These are phyloP conservation scores for Lutra lutra DNA, from an alignment of 2,797 vertebrate species.

Conservation along the genomic window DNA sequence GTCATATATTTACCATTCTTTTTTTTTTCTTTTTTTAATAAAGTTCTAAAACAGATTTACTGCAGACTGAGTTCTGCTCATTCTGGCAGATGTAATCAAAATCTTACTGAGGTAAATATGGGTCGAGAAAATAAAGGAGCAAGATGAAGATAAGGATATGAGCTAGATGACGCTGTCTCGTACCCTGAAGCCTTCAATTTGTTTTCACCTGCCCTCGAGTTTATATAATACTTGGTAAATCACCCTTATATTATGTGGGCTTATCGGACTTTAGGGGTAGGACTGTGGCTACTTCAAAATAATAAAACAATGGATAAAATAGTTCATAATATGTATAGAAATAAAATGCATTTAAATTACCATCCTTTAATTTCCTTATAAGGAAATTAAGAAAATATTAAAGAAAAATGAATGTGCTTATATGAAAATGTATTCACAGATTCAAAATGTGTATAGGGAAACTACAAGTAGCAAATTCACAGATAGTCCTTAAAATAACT, in stretches of 20 bases:
- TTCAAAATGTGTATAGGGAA: not conserved
- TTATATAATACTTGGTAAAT: not conserved
- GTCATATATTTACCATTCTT: not conserved
- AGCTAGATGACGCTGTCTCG: not conserved
- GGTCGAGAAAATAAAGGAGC: not conserved
- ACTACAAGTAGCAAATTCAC: constrained; percentile 2
- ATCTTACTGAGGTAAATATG: not conserved
- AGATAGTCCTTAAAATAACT: constrained; percentile 13
- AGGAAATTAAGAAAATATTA: constrained; percentile 5
- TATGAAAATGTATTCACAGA: not conserved
- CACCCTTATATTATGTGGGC: not conserved
- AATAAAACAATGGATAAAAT: not conserved
- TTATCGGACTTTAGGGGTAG: not conserved
- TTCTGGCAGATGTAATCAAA: not conserved
- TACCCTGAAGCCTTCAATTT: not conserved
- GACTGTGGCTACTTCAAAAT: not conserved
- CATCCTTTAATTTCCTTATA: not conserved
- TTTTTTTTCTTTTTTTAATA: not conserved
- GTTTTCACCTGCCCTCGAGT: not conserved
- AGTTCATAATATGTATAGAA: not conserved
- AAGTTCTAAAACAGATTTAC: not conserved
- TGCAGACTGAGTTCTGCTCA: not conserved
- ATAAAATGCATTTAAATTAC: constrained; percentile 1
- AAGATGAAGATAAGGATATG: not conserved
- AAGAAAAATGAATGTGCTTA: not conserved